Evolutionary conservation across 2,888 invertebrate species (phyloP), one percentile per base, ranked within the genome.

Genomic region (Ferdinandea cuprea): DNA sequence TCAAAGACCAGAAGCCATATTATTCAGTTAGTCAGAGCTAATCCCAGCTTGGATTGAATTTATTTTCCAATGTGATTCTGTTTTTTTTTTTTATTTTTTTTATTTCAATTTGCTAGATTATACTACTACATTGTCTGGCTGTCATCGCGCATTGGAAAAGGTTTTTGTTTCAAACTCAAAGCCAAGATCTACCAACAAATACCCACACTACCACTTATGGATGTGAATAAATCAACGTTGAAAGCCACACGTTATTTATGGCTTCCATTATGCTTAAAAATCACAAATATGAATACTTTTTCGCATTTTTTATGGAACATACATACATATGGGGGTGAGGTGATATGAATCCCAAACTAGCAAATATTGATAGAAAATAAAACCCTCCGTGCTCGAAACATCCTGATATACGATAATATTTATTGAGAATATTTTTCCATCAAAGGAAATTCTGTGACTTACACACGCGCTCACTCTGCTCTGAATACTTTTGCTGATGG

Each of bases 291-390:
- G 54, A 61, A 61, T 54, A 32, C 59, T 30, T 30, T 25, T 21
- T 25, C 32, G 48, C n/a, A 15, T 44, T 17, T 61, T 65, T 59
- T 74, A 21, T 44, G 30, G 1, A 11, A 11, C 28, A 13, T 30
- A 11, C 8, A 17, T 44, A 4, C 19, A 1, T 19, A 4, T 4
- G 11, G 3, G 5, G 11, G 11, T 0, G 13, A 9, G 9, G 56
- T 32, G 59, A 52, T 61, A 66, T 52, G 52, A 79, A 59, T 79
- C 66, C 25, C 40, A 73, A 68, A 79, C 79, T 73, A 79, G 46
- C 52, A 73, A 79, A 79, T 79, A 68, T 78, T 78, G 65, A 78
- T 52, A 65, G 56, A 65, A 58, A 46, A 21, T 17, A 11, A 32
- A 61, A 54, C 13, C 37, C 44, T 30, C 46, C 21, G 7, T n/a